Conservation (phyloP, 2,113 vertebrate species). For the human (Homo sapiens) region GRCh38 chr12:45703001-45703500, state of each 20-base stretch:
- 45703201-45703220: not conserved
- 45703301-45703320: not conserved
- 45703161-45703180: not conserved
- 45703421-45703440: not conserved
- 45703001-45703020: not conserved
- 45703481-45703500: not conserved
- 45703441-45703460: not conserved
- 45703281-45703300: not conserved
- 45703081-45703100: not conserved
- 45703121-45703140: not conserved
- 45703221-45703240: not conserved
- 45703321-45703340: conserved; percentile 14
- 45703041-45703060: not conserved
- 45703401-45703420: conserved; percentile 19
- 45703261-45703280: not conserved
- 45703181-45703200: not conserved
- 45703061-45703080: not conserved
- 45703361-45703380: conserved; percentile 18
- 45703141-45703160: not conserved
- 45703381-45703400: conserved; percentile 8
- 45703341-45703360: conserved; percentile 20
- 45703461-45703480: not conserved
- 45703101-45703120: not conserved
- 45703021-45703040: not conserved
- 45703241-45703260: conserved; percentile 21